phyloP scores from a whole-genome alignment of 2,113 vertebrate species.

The Phrynosoma platyrhinos region DNA sequence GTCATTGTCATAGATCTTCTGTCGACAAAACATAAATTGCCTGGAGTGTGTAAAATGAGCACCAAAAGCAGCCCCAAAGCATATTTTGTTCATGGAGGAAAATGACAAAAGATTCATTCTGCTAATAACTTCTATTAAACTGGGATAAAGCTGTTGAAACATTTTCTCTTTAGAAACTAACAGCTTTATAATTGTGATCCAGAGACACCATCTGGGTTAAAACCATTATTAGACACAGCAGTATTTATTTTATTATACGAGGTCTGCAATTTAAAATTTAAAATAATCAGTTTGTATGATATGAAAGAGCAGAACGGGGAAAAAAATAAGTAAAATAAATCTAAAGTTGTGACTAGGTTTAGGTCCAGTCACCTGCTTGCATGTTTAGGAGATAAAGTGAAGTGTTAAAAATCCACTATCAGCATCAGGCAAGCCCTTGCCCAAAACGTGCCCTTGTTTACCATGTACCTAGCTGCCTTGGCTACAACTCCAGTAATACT shows the following conservation, averaged over 20 bases:
- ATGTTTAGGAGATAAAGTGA: slow-evolving; percentile 64
- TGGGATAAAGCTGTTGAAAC: slow-evolving; percentile 8
- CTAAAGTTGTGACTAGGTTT: slow-evolving; percentile 64
- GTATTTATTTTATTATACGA: slow-evolving; percentile 45
- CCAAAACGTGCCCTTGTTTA: slow-evolving; percentile 49
- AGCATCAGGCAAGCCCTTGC: slow-evolving; percentile 64
- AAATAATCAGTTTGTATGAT: slow-evolving; percentile 27
- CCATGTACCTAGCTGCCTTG: slow-evolving; percentile 32
- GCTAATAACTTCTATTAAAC: slow-evolving; percentile 25
- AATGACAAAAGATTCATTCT: not conserved
- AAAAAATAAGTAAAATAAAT: slow-evolving; percentile 49
- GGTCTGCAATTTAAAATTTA: not conserved
- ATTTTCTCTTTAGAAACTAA: slow-evolving; percentile 15
- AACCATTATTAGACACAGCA: not conserved
- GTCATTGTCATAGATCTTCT: not conserved
- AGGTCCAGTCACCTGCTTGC: slow-evolving; percentile 62
- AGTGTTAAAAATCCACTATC: slow-evolving; percentile 35
- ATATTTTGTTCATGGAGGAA: slow-evolving; percentile 8
- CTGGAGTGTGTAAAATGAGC: not conserved
- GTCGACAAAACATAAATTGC: not conserved
- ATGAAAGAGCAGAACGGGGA: slow-evolving; percentile 30
- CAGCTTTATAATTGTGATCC: slow-evolving; percentile 9
- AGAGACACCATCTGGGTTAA: slow-evolving; percentile 21
- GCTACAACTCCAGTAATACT: slow-evolving; percentile 65
- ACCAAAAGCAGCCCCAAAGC: not conserved